Evolutionary conservation across 2,113 vertebrate genomes (phyloP).

Genomic region (Baryphthengus martii): DNA sequence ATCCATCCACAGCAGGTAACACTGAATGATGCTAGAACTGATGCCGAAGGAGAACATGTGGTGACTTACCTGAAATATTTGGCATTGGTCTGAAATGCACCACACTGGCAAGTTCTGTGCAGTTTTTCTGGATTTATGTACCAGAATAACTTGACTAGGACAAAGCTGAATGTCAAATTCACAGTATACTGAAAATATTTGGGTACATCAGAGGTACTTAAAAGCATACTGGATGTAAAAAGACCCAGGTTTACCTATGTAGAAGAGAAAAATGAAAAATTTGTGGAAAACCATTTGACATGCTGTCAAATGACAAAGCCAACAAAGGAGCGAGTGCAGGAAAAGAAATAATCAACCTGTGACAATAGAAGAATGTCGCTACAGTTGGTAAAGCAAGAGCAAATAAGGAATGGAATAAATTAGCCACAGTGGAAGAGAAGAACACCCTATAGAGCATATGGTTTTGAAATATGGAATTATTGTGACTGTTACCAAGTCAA

Average conservation of each 20-base stretch:
- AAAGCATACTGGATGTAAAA: neutral
- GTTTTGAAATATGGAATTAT: neutral
- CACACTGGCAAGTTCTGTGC: neutral
- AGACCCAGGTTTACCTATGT: neutral
- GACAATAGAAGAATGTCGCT: neutral
- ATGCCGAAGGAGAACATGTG: neutral
- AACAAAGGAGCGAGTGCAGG: neutral
- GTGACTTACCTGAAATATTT: neutral
- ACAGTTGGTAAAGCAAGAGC: neutral
- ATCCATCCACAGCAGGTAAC: neutral
- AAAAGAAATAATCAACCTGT: neutral
- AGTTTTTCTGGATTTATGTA: neutral
- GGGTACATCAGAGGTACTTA: neutral
- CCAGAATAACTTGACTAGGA: neutral
- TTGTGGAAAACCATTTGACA: neutral
- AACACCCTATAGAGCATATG: neutral
- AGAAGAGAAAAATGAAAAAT: neutral
- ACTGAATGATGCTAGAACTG: neutral
- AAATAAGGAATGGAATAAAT: neutral
- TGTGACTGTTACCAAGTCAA: neutral
- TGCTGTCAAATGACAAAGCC: neutral
- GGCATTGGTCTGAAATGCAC: neutral
- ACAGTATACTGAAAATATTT: neutral
- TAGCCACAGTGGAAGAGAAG: neutral
- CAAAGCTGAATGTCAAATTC: neutral